Conservation (phyloP, 2,113 vertebrate species). For the Cebus imitator region DNA sequence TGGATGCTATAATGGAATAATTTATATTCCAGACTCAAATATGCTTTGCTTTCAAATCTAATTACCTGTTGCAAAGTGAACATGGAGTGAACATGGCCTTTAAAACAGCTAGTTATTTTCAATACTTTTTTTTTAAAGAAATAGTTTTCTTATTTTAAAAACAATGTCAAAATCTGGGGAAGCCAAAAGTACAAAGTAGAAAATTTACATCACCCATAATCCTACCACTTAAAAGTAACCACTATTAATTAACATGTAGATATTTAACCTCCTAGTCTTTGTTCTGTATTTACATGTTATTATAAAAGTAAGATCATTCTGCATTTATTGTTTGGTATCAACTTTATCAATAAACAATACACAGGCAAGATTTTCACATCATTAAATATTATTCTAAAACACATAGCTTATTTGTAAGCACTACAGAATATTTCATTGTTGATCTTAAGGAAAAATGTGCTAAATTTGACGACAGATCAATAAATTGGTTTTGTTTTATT, state of each 20-base stretch:
- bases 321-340: conserved; percentile 12
- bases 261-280: neutral
- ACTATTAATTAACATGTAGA: neutral
- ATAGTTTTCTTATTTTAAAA: neutral
- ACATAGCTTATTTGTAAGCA: neutral
- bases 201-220: conserved; percentile 3
- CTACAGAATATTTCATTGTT: neutral
- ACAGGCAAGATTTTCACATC: neutral
- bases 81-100: neutral
- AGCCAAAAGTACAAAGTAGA: conserved; percentile 28
- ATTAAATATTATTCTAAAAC: conserved; percentile 21
- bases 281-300: neutral
- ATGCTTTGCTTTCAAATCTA: neutral
- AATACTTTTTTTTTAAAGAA: neutral
- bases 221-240: neutral
- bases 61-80: neutral
- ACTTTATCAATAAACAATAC: conserved; percentile 23
- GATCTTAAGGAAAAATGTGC: neutral
- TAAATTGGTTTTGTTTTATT: neutral
- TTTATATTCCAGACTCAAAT: neutral
- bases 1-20: neutral
- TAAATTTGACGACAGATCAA: neutral
- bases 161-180: neutral
- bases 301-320: conserved; percentile 36
- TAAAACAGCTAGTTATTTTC: neutral